Evolutionary conservation across 2,113 vertebrate species (phyloP).

Genomic region (Odontophorus gujanensis): DNA sequence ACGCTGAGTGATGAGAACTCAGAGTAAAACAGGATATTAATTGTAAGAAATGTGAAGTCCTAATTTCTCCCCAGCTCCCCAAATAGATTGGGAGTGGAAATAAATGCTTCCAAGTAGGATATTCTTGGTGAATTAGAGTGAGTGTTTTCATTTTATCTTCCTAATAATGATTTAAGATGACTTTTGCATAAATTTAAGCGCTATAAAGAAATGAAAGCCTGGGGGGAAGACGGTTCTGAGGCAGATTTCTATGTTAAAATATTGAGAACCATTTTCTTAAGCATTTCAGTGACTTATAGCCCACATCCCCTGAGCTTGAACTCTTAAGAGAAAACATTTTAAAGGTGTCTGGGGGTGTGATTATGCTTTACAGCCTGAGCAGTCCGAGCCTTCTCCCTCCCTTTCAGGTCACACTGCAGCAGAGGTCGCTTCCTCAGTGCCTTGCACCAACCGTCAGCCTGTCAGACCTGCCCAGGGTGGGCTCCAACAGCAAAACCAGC

Average conservation of each 20-base stretch:
- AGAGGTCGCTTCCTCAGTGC: not conserved
- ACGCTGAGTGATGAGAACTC: not conserved
- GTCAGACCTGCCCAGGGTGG: rapidly evolving
- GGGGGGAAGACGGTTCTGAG: not conserved
- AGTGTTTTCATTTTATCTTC: slow-evolving; percentile 56
- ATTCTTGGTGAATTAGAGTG: slow-evolving; percentile 43
- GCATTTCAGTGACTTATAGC: slow-evolving; percentile 45
- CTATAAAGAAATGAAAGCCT: slow-evolving; percentile 34
- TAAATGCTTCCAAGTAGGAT: slow-evolving; percentile 35
- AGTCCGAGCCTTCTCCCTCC: not conserved
- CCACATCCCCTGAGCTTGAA: slow-evolving; percentile 15
- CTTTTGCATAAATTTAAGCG: slow-evolving; percentile 36
- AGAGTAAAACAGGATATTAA: slow-evolving; percentile 15
- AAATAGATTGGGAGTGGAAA: slow-evolving; percentile 42
- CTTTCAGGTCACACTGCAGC: not conserved
- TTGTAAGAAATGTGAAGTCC: slow-evolving; percentile 28
- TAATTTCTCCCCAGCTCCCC: slow-evolving; percentile 55
- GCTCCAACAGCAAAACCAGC: not conserved
- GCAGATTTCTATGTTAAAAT: slow-evolving; percentile 43
- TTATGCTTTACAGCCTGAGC: not conserved
- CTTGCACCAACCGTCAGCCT: not conserved
- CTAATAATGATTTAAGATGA: slow-evolving; percentile 50
- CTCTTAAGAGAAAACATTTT: slow-evolving; percentile 40
- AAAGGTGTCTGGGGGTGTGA: slow-evolving; percentile 14
- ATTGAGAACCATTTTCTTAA: slow-evolving; percentile 34